Percentiles rank a stretch among this genome's conserved stretches.
Evolutionary conservation across 35 echinoderm and acorn worm species (phyloP).

Genomic region (Heliocidaris erythrogramma): DNA sequence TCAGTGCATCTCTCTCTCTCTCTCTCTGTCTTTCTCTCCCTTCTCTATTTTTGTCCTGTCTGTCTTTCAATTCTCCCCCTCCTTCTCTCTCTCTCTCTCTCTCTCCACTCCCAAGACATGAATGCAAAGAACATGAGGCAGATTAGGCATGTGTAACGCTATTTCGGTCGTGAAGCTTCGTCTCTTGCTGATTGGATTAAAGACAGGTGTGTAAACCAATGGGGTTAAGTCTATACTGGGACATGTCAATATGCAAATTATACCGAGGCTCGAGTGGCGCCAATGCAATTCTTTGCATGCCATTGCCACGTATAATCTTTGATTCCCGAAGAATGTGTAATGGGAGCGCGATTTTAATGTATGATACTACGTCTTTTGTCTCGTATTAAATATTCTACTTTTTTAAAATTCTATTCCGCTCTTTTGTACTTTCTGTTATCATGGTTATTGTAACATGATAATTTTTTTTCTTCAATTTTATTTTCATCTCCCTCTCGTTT

Average conservation of each 20-base stretch:
- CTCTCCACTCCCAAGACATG: not conserved
- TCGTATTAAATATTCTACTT: too few species aligned
- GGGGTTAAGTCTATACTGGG: slow-evolving; percentile 13
- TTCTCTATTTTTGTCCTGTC: not conserved
- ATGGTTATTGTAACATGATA: too few species aligned
- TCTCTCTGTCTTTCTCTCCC: not conserved
- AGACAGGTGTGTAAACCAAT: slow-evolving; percentile 25
- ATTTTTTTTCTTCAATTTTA: too few species aligned
- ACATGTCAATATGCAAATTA: slow-evolving; percentile 25
- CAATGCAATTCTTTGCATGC: not conserved
- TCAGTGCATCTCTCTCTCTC: not conserved
- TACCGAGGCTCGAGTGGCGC: not conserved
- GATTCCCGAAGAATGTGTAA: not conserved
- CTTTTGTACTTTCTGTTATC: too few species aligned
- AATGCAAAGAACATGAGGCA: not conserved
- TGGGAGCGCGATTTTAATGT: too few species aligned
- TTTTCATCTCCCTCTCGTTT: too few species aligned
- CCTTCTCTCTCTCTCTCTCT: not conserved
- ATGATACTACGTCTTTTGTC: too few species aligned
- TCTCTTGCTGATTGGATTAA: not conserved
- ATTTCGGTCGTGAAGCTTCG: not conserved
- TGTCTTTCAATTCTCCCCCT: not conserved
- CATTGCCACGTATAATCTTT: not conserved
- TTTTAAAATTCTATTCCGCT: too few species aligned
- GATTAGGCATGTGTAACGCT: not conserved